Evolutionary conservation across 1,140 invertebrate species (phyloP).

Genomic region (Meloidogyne exigua): DNA sequence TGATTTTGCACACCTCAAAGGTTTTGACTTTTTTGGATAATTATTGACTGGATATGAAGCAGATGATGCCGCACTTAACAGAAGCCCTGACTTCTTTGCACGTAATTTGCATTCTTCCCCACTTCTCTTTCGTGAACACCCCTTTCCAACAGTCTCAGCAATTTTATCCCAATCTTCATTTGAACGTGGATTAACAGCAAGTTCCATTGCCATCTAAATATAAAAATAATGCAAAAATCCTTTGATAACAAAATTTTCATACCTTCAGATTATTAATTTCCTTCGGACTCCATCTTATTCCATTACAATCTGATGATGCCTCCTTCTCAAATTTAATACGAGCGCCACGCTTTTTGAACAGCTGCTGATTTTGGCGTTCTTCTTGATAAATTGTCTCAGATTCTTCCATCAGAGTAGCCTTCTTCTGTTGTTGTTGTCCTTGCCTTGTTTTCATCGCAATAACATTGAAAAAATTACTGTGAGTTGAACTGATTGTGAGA

Average conservation of each 20-base stretch:
- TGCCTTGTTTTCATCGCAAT: neutral
- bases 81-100: neutral
- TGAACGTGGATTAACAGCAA: neutral
- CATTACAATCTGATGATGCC: neutral
- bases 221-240: neutral
- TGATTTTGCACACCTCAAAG: neutral
- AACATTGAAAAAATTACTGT: neutral
- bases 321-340: neutral
- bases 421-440: neutral
- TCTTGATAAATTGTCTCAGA: neutral
- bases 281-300: neutral
- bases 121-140: neutral
- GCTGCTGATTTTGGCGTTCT: neutral
- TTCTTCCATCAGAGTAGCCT: neutral
- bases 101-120: neutral
- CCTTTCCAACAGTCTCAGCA: neutral
- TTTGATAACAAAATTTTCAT: neutral
- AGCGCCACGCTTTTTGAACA: neutral
- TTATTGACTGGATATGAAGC: neutral
- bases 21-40: neutral
- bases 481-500: conserved; percentile 1
- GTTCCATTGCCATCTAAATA: neutral
- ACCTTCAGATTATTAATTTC: neutral
- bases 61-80: neutral
- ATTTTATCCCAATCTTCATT: neutral